A percentile compares a stretch with the other conserved stretches of the same genome.
Conservation (phyloP, 1,140 invertebrate species). For the Pararge aegeria region DNA sequence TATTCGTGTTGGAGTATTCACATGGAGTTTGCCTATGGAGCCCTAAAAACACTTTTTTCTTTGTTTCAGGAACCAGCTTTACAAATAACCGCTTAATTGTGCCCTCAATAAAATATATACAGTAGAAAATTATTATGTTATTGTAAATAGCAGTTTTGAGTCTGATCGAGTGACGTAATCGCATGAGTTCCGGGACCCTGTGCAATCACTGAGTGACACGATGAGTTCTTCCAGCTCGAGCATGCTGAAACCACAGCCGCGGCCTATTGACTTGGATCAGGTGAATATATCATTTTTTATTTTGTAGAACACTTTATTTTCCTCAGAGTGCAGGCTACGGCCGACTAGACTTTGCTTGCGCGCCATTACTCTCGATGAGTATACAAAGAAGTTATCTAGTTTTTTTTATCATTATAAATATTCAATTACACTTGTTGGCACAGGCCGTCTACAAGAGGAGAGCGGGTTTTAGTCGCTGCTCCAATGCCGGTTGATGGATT, state of each 20-base stretch:
- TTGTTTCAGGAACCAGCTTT: slow-evolving; percentile 7
- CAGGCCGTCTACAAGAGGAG: no score
- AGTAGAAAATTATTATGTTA: slow-evolving; percentile 59
- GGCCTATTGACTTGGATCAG: slow-evolving; percentile 93
- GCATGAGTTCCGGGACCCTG: slow-evolving; percentile 44
- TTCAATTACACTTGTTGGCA: no score
- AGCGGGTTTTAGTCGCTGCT: no score
- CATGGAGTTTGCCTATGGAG: no score
- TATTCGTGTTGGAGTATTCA: no score
- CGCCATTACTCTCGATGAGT: no score
- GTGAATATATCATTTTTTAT: slow-evolving; percentile 41
- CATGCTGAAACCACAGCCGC: slow-evolving; percentile 75
- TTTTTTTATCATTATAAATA: no score
- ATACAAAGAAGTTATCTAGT: no score
- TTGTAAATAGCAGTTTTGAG: slow-evolving; percentile 50
- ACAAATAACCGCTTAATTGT: slow-evolving; percentile 8
- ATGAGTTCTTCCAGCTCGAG: slow-evolving; percentile 54
- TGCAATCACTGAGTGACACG: slow-evolving; percentile 49
- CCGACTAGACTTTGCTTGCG: no score
- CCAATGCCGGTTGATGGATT: no score
- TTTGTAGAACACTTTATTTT: no score
- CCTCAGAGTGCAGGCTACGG: no score
- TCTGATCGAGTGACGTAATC: slow-evolving; percentile 60
- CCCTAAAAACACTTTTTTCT: neutral
- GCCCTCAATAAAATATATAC: neutral